These are phyloP conservation scores for Agonopterix arenella DNA, from an alignment of 2,888 invertebrate species.

Conservation along the genomic window DNA sequence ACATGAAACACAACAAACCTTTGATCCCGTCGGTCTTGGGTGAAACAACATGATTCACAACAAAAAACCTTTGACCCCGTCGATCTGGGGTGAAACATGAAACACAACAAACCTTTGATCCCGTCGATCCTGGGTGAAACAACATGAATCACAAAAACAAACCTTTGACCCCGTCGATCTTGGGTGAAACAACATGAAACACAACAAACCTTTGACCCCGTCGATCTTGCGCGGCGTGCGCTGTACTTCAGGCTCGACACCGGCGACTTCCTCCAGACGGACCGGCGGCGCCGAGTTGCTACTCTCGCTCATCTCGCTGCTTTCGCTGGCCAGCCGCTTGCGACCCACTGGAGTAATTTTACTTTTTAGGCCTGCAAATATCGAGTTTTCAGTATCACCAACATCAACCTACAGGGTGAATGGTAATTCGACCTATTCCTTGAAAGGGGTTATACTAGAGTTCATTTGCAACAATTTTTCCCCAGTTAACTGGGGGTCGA, in stretches of 20 bases:
- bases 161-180: neutral
- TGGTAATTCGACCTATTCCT: no score
- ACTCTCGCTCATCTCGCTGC: slow-evolving; percentile 63
- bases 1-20: neutral
- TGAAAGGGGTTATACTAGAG: no score
- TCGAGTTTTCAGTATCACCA: neutral
- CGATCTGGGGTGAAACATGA: slow-evolving; percentile 26
- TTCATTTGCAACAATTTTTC: no score
- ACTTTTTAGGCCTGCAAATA: slow-evolving; percentile 37
- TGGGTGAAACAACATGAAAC: neutral
- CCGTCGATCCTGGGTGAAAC: neutral
- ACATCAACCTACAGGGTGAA: no score
- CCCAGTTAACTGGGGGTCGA: no score
- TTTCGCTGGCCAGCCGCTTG: slow-evolving; percentile 59
- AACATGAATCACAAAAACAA: neutral
- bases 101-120: neutral
- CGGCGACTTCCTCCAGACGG: slow-evolving; percentile 61
- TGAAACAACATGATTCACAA: no score
- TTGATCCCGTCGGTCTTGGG: neutral
- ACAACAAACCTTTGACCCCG: slow-evolving; percentile 47
- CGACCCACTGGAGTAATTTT: slow-evolving; percentile 30
- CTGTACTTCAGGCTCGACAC: slow-evolving; percentile 74
- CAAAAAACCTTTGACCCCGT: slow-evolving; percentile 53
- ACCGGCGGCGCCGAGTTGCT: slow-evolving; percentile 58
- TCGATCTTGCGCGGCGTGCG: slow-evolving; percentile 69